A percentile compares a stretch with the other conserved stretches of the same genome.
Evolutionary conservation across 2,888 invertebrate genomes (phyloP).

Genomic region (Disparrhopalites patrizii): DNA sequence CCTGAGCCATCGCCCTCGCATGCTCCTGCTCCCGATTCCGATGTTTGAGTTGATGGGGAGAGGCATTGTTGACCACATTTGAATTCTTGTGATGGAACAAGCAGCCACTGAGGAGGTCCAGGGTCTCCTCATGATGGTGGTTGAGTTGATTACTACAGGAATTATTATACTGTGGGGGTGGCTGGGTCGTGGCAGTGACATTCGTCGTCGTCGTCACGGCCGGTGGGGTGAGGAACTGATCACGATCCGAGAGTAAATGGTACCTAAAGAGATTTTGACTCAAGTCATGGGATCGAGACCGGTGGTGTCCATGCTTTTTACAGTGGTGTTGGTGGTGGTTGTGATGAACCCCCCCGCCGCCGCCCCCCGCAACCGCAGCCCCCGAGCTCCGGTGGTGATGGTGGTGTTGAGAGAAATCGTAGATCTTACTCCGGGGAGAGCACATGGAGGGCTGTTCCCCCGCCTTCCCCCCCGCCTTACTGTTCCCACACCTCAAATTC

Average conservation of each 20-base stretch:
- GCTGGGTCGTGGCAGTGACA: constrained; percentile 1
- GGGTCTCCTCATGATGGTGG: constrained; percentile 30
- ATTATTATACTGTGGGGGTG: constrained; percentile 27
- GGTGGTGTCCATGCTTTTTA: constrained; percentile 51
- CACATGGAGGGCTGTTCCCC: background rate
- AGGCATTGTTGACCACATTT: constrained; percentile 39
- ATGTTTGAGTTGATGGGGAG: constrained; percentile 58
- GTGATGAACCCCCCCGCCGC: background rate
- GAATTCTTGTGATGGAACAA: constrained; percentile 43
- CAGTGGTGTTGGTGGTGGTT: constrained; percentile 38
- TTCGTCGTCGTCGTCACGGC: background rate
- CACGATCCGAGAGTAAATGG: constrained; percentile 48
- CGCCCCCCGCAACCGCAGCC: too few species aligned
- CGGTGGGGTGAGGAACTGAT: constrained; percentile 32
- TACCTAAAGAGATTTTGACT: constrained; percentile 51
- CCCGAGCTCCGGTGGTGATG: background rate
- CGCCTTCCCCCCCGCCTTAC: background rate
- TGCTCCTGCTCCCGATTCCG: constrained; percentile 61
- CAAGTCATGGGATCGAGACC: constrained; percentile 54
- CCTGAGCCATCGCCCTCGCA: constrained; percentile 60
- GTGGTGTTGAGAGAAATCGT: background rate
- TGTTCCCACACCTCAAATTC: background rate
- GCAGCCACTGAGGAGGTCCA: constrained; percentile 40
- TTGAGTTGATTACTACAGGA: constrained; percentile 30
- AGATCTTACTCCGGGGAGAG: constrained; percentile 11